These are phyloP conservation scores for Thalassoma bifasciatum DNA, from an alignment of 2,113 vertebrate genomes.

Conservation along the genomic window DNA sequence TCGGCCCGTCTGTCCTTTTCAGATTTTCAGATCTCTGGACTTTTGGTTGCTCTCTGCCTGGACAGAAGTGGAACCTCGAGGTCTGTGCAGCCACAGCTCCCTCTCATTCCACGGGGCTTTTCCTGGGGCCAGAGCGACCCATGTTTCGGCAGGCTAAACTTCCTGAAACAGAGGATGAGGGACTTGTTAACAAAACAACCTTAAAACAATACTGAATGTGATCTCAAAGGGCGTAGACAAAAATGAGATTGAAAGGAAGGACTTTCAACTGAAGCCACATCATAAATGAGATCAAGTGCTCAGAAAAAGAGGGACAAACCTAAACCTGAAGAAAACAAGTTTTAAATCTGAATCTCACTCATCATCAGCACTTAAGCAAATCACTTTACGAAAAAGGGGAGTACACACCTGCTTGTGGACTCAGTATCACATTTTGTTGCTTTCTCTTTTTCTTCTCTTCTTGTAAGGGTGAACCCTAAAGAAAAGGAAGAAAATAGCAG, in stretches of 20 bases:
- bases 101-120: slow-evolving; percentile 88
- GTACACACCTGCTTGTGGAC: slow-evolving; percentile 89
- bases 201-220: neutral
- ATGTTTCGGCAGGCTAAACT: slow-evolving; percentile 88
- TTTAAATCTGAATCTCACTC: neutral
- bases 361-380: slow-evolving; percentile 14
- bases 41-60: slow-evolving; percentile 45
- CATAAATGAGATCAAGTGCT: neutral
- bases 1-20: slow-evolving; percentile 53
- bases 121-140: slow-evolving; percentile 88
- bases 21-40: slow-evolving; percentile 44
- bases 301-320: slow-evolving; percentile 1
- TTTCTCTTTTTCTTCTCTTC: slow-evolving; percentile 91
- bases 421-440: slow-evolving; percentile 85
- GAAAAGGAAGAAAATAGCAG: slow-evolving; percentile 5
- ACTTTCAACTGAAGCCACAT: slow-evolving; percentile 11
- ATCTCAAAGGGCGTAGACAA: slow-evolving; percentile 1
- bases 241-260: slow-evolving; percentile 4
- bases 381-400: neutral
- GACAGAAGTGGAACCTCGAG: slow-evolving; percentile 38
- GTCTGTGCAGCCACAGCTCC: slow-evolving; percentile 33
- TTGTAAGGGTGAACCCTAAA: slow-evolving; percentile 81
- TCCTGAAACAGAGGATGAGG: slow-evolving; percentile 78
- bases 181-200: slow-evolving; percentile 4
- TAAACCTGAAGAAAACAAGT: slow-evolving; percentile 4